Conservation (phyloP, 2,888 invertebrate genomes). For the Thera britannica region DNA sequence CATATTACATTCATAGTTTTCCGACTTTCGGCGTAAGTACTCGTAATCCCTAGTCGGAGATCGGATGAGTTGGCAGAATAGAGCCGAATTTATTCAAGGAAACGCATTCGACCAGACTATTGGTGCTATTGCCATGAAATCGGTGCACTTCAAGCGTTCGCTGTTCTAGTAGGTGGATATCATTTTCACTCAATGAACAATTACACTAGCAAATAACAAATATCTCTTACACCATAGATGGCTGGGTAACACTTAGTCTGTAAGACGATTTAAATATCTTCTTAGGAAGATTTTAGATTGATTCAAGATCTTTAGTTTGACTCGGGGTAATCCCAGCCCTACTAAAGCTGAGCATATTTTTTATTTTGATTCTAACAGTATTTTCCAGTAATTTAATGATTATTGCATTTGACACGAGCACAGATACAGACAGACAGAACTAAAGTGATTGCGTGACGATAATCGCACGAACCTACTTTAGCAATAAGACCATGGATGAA, state of each 20-base stretch:
- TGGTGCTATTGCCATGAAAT: constrained; percentile 27
- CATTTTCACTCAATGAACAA: not conserved
- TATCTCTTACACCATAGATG: not conserved
- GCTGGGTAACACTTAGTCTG: not conserved
- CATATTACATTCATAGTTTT: not conserved
- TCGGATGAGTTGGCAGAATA: constrained; percentile 14
- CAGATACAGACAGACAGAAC: too few species aligned
- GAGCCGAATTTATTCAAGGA: constrained; percentile 34
- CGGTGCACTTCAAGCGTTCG: constrained; percentile 8
- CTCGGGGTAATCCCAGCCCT: too few species aligned
- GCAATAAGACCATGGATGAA: too few species aligned
- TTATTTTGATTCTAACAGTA: too few species aligned
- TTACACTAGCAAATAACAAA: not conserved
- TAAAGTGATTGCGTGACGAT: too few species aligned
- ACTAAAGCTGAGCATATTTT: too few species aligned
- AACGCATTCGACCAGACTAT: constrained; percentile 31
- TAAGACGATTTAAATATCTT: too few species aligned
- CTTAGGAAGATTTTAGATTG: too few species aligned
- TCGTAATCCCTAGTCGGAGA: constrained; percentile 11
- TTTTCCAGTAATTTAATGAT: too few species aligned
- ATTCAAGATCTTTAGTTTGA: too few species aligned
- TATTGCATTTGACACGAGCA: too few species aligned
- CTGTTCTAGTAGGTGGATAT: constrained; percentile 1
- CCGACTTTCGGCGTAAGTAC: constrained; percentile 4
- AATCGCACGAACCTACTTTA: too few species aligned